phyloP scores from a whole-genome alignment of 1,140 invertebrate species.

The Drosophila parvula region DNA sequence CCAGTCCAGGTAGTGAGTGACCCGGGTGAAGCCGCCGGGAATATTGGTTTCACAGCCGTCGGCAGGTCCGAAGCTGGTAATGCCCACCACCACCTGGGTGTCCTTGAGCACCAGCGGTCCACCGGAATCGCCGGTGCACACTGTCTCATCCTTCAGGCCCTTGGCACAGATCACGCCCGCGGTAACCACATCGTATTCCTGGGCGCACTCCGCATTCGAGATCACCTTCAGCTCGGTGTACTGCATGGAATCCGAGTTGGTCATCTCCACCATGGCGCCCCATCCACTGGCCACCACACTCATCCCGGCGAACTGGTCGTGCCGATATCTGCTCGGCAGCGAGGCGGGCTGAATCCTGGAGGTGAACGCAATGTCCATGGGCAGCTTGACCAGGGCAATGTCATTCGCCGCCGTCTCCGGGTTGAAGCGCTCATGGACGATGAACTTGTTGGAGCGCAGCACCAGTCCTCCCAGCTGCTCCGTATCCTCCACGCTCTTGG shows the following conservation, averaged over 20 bases:
- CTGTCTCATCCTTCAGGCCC: conserved; percentile 75
- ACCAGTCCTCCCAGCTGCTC: conserved; percentile 65
- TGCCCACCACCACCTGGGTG: conserved; percentile 75
- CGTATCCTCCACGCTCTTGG: conserved; percentile 72
- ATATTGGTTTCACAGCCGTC: conserved; percentile 80
- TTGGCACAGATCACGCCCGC: conserved; percentile 77
- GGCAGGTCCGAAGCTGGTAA: conserved; percentile 80
- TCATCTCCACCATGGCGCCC: conserved; percentile 74
- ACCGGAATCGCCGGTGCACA: conserved; percentile 80
- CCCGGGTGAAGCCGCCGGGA: conserved; percentile 77
- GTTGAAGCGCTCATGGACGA: conserved; percentile 74
- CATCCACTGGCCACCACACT: conserved; percentile 80
- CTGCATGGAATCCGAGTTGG: conserved; percentile 76
- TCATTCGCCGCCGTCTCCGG: conserved; percentile 77
- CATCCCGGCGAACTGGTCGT: conserved; percentile 66
- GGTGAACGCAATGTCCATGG: conserved; percentile 63
- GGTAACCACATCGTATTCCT: conserved; percentile 79
- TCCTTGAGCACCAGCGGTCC: conserved; percentile 76
- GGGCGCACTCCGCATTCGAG: conserved; percentile 70
- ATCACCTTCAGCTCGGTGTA: conserved; percentile 80
- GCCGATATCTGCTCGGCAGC: conserved; percentile 49
- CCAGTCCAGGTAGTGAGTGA: conserved; percentile 80
- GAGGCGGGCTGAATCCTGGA: conserved; percentile 67
- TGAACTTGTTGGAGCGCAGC: conserved; percentile 76
- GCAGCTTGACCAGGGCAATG: conserved; percentile 78